Percentiles rank a stretch among this genome's conserved stretches.
These are phyloP conservation scores for Parauchenoglanis punctatus DNA, from an alignment of 2,797 vertebrate species.

Conservation along the genomic window DNA sequence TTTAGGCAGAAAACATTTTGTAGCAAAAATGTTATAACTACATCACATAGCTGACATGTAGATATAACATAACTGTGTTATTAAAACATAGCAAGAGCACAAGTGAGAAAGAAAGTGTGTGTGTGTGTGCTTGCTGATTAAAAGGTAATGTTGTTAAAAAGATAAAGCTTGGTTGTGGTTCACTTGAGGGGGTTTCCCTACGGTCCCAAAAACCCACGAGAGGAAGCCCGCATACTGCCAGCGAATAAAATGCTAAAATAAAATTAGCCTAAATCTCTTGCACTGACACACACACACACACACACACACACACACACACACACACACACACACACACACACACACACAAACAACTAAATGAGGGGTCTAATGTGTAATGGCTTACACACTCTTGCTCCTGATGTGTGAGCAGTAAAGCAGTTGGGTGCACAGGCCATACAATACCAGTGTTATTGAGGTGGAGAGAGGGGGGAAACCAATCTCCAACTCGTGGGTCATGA, in stretches of 20 bases:
- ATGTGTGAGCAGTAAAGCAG: slow-evolving; percentile 30
- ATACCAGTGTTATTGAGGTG: slow-evolving; percentile 26
- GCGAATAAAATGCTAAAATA: slow-evolving; percentile 42
- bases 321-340: not conserved
- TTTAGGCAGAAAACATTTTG: not conserved
- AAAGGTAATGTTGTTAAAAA: slow-evolving; percentile 49
- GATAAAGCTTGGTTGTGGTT: slow-evolving; percentile 51
- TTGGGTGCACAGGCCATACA: slow-evolving; percentile 13
- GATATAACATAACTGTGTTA: not conserved
- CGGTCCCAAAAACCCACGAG: slow-evolving; percentile 46
- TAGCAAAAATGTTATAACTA: not conserved
- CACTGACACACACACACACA: not conserved
- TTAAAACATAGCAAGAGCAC: not conserved
- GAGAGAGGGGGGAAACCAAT: too few species aligned
- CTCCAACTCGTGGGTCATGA: not conserved
- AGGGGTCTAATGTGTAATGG: not conserved
- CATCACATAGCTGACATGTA: not conserved
- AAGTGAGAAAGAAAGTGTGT: slow-evolving; percentile 7
- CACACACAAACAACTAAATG: slow-evolving; percentile 8
- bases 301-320: not conserved
- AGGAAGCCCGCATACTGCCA: slow-evolving; percentile 47
- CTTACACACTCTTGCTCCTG: slow-evolving; percentile 8
- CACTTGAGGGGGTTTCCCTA: slow-evolving; percentile 53
- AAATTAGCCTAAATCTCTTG: slow-evolving; percentile 8
- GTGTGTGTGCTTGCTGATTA: slow-evolving; percentile 37